Evolutionary conservation across 2,888 invertebrate genomes (phyloP).

Genomic region (Formica aserva): DNA sequence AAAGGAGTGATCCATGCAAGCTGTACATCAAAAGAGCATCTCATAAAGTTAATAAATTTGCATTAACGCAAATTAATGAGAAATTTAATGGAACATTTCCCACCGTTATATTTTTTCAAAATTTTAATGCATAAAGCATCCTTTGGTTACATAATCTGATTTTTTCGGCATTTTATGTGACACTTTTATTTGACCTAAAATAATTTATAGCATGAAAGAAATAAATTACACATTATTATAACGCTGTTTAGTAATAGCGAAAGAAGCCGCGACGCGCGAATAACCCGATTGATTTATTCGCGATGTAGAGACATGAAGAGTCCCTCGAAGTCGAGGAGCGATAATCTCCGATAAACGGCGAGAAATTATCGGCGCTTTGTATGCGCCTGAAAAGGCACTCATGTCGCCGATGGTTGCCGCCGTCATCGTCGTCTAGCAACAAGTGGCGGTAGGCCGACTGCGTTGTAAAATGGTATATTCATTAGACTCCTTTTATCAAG

Average conservation of each 20-base stretch:
- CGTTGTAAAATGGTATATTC: constrained; percentile 59
- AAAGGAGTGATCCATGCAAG: not conserved
- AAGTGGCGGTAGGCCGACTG: constrained; percentile 68
- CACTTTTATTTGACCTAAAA: not conserved
- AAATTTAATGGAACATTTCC: not conserved
- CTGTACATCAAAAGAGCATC: not conserved
- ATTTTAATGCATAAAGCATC: not conserved
- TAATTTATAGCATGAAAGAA: not conserved
- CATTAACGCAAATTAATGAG: not conserved
- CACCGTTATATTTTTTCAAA: not conserved
- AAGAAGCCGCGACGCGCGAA: not conserved
- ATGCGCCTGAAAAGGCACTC: constrained; percentile 45
- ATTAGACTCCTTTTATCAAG: constrained; percentile 62
- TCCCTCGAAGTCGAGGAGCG: not conserved
- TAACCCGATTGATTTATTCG: constrained; percentile 7
- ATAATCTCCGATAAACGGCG: constrained; percentile 27
- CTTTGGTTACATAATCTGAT: not conserved
- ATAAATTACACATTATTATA: not conserved
- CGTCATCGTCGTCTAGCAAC: constrained; percentile 66
- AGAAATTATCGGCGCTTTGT: constrained; percentile 39
- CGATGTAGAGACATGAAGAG: not conserved
- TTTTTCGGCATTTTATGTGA: not conserved
- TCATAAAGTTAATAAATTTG: not conserved
- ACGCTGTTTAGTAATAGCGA: not conserved
- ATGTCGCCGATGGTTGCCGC: not conserved